These are phyloP conservation scores for Phyllotreta cruciferae DNA, from an alignment of 2,888 invertebrate genomes.

Conservation along the genomic window DNA sequence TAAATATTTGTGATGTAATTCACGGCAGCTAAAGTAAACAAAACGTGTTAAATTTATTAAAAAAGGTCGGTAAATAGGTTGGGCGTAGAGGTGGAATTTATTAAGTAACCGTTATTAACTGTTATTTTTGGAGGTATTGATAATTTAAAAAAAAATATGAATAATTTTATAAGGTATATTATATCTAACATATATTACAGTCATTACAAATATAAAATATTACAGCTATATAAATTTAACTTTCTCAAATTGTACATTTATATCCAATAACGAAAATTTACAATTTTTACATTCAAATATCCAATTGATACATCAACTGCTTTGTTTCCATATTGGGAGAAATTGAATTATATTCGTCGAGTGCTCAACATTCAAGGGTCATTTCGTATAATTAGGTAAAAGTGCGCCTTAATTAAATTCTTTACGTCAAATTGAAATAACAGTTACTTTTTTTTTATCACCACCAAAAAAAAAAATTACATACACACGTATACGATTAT, in stretches of 20 bases:
- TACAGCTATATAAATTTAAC: conserved; percentile 36
- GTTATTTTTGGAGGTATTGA: not conserved
- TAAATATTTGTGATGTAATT: too few species aligned
- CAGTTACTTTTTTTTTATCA: too few species aligned
- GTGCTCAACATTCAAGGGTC: too few species aligned
- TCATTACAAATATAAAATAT: conserved; percentile 44
- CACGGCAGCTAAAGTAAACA: too few species aligned
- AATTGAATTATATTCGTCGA: not conserved
- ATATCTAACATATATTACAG: conserved; percentile 40
- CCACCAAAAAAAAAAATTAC: conserved; percentile 29
- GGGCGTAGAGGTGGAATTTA: too few species aligned
- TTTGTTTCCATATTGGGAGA: not conserved
- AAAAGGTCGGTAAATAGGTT: too few species aligned
- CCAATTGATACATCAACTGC: conserved; percentile 20
- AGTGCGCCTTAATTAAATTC: not conserved
- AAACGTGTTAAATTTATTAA: too few species aligned
- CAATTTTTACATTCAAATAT: conserved; percentile 40
- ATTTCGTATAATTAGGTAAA: not conserved
- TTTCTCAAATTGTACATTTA: conserved; percentile 39
- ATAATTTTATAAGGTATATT: conserved; percentile 33
- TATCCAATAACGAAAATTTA: conserved; percentile 38
- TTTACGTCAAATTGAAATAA: not conserved
- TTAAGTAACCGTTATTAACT: not conserved
- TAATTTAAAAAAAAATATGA: conserved; percentile 2
- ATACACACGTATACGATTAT: conserved; percentile 35